Evolutionary conservation across 2,888 invertebrate species (phyloP).

Genomic region (Bimastos eiseni): DNA sequence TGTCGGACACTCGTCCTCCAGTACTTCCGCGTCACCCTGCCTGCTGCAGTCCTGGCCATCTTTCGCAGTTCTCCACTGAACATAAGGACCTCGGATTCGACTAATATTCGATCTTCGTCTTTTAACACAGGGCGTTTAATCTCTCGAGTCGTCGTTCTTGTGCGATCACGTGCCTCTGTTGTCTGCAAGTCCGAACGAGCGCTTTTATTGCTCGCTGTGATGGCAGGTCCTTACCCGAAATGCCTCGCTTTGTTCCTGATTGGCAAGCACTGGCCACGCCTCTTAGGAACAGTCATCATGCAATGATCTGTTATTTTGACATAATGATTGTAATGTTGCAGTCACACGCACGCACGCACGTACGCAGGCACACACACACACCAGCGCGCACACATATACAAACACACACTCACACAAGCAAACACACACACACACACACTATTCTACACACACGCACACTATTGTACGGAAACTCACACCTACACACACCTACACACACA

Average conservation of each 20-base stretch:
- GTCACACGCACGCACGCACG: background rate
- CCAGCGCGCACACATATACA: no score
- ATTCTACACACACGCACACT: no score
- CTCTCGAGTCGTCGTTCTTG: background rate
- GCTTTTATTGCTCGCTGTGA: background rate
- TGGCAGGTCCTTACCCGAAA: background rate
- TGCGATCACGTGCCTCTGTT: background rate
- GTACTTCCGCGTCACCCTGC: slow-evolving; percentile 48
- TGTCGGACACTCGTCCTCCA: slow-evolving; percentile 50
- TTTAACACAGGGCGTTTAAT: background rate
- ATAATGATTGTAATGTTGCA: background rate
- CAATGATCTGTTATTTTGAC: background rate
- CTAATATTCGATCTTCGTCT: background rate
- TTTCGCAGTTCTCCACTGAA: background rate
- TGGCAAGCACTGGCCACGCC: background rate
- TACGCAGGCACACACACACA: background rate
- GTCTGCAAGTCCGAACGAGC: background rate
- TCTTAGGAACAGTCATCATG: background rate
- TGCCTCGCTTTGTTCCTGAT: background rate
- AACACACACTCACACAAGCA: no score
- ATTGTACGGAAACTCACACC: no score
- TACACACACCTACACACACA: no score
- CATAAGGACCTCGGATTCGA: background rate
- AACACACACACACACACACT: no score
- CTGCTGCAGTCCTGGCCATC: background rate